Evolutionary conservation across 2,888 invertebrate species (phyloP), one percentile per base, ranked within the genome.

Genomic region (Leptinotarsa peninsularis): DNA sequence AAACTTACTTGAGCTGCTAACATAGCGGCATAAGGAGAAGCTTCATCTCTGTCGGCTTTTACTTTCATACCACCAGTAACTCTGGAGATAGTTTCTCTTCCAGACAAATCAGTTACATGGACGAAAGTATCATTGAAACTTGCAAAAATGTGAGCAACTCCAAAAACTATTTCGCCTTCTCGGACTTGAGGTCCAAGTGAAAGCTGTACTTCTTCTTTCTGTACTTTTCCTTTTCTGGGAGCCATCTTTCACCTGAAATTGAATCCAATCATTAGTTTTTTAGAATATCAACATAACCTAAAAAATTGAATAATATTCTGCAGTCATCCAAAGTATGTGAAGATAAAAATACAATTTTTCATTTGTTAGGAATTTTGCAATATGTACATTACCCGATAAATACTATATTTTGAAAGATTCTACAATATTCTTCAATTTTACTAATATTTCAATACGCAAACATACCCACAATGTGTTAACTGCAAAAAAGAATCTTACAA

Each of bases 41-140:
- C 98, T 90, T 99, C 99, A 90, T 99, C 99, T 91, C 99, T 94
- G 91, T 99, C 99, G 84, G 99, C 99, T 91, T 99, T 99, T 67
- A 99, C 99, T 91, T 99, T 99, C 99, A 99, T 99, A 78, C 97
- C 97, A 85, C 97, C 97, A 83, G 99, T 99, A 72, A 99, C 97
- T 87, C 99, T 92, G 81, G 96, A 95, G 85, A 96, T 96, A 18
- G 96, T 96, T 93, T 96, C 96, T 86, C 96, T 94, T 83, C 99
- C 99, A 76, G 99, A 99, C 85, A 99, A 91, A 90, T 99, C 99
- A 18, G 99, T 99, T 79, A 99, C 98, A 91, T 99, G 99, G 67
- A 99, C 99, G 89, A 99, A 99, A 72, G 99, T 99, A 89, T 99
- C 99, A 88, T 99, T 99, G 92, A 99, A 99, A 84, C 98, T 98